phyloP scores from a whole-genome alignment of 2,113 vertebrate genomes.

The Perca fluviatilis region DNA sequence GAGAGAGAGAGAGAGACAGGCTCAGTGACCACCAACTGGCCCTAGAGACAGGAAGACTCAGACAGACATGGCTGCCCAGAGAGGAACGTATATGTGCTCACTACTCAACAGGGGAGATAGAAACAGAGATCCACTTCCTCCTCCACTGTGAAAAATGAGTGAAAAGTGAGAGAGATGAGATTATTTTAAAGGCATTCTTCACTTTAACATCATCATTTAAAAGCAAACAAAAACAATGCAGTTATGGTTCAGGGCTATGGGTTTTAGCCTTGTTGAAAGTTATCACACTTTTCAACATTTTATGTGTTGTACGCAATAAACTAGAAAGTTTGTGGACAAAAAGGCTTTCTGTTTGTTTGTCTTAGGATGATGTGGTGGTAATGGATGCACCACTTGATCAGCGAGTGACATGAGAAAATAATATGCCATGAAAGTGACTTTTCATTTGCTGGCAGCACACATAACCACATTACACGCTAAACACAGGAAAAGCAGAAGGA shows the following conservation, averaged over 20 bases:
- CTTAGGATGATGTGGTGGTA: conserved; percentile 58
- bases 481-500: conserved; percentile 81
- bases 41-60: too few relatives aligned
- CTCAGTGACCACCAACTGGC: too few relatives aligned
- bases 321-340: conserved; percentile 42
- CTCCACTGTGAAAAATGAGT: too few relatives aligned
- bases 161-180: background rate
- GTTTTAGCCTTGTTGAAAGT: conserved; percentile 6
- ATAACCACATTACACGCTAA: conserved; percentile 80
- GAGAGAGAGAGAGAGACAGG: too few relatives aligned
- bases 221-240: conserved; percentile 35
- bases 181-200: conserved; percentile 42
- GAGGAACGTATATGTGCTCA: too few relatives aligned
- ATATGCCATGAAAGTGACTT: conserved; percentile 83
- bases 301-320: background rate
- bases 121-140: too few relatives aligned
- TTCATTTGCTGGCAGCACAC: conserved; percentile 78
- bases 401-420: conserved; percentile 73
- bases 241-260: conserved; percentile 24
- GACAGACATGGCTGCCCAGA: too few relatives aligned
- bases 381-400: conserved; percentile 76
- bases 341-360: conserved; percentile 65
- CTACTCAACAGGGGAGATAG: too few relatives aligned
- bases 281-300: conserved; percentile 6
- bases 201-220: conserved; percentile 18